A percentile compares a stretch with the other conserved stretches of the same genome.
Evolutionary conservation across 2,888 invertebrate genomes (phyloP).

Genomic region (Hydropsyche betteni): DNA sequence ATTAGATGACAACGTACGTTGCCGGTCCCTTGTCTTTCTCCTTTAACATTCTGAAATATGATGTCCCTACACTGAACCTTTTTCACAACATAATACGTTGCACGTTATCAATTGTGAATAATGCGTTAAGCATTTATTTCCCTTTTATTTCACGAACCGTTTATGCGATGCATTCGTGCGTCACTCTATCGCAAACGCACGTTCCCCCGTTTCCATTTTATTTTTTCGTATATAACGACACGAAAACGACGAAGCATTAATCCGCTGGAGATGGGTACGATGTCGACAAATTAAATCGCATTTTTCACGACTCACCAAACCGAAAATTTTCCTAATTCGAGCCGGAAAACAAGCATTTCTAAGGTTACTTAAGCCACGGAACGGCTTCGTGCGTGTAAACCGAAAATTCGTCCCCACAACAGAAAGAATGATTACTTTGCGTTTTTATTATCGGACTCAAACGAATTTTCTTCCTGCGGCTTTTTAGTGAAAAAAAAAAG

Average conservation of each 20-base stretch:
- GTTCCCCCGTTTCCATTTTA: no score
- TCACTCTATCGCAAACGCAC: no score
- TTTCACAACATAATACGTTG: conserved; percentile 16
- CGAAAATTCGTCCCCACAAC: conserved; percentile 1
- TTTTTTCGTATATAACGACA: background rate
- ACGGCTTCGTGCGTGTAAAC: conserved; percentile 24
- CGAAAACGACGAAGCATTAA: background rate
- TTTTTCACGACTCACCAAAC: conserved; percentile 11
- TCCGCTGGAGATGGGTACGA: background rate
- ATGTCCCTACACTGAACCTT: conserved; percentile 5
- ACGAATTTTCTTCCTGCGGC: background rate
- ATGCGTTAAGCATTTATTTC: background rate
- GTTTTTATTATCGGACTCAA: conserved; percentile 15
- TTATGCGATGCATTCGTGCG: no score
- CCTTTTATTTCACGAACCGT: no score
- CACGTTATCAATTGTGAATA: conserved; percentile 19
- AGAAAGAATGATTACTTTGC: conserved; percentile 15
- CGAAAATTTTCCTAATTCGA: conserved; percentile 17
- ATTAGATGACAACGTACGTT: conserved; percentile 1
- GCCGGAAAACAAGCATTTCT: conserved; percentile 16
- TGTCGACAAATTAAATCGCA: conserved; percentile 14
- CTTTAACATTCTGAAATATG: conserved; percentile 7
- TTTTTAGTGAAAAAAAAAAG: background rate
- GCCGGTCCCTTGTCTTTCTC: background rate
- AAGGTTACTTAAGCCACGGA: background rate